Evolutionary conservation across 2,888 invertebrate genomes (phyloP).

Genomic region (Aradus depressus): DNA sequence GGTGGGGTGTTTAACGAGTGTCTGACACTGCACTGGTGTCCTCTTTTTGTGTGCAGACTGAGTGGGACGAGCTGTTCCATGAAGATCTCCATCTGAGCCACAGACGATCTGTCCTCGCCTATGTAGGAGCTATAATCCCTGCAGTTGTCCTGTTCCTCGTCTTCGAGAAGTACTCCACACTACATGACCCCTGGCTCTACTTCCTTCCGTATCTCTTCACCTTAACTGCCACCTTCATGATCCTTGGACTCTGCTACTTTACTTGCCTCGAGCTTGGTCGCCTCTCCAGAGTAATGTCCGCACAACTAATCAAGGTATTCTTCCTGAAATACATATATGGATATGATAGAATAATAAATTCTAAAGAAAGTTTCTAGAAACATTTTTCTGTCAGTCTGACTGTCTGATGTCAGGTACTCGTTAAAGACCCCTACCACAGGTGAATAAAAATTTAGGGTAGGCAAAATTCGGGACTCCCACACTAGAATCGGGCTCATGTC

Average conservation of each 20-base stretch:
- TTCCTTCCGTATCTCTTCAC: slow-evolving; percentile 21
- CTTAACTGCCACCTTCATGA: slow-evolving; percentile 12
- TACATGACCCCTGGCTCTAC: slow-evolving; percentile 20
- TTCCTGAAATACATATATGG: too few relatives aligned
- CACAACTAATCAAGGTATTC: slow-evolving; percentile 9
- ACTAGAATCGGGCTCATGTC: too few relatives aligned
- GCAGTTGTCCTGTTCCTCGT: slow-evolving; percentile 10
- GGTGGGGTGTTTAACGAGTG: too few relatives aligned
- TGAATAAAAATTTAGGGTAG: too few relatives aligned
- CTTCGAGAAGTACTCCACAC: slow-evolving; percentile 20
- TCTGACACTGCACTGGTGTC: too few relatives aligned
- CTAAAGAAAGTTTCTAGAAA: too few relatives aligned
- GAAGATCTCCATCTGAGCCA: slow-evolving; percentile 13
- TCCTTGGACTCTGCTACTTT: slow-evolving; percentile 14
- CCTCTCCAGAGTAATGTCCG: slow-evolving; percentile 8
- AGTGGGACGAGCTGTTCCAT: slow-evolving; percentile 15
- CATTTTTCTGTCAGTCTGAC: too few relatives aligned
- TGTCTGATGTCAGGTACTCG: too few relatives aligned
- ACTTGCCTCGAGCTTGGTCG: slow-evolving; percentile 17
- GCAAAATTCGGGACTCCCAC: too few relatives aligned
- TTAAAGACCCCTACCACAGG: too few relatives aligned
- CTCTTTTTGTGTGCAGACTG: slow-evolving; percentile 14
- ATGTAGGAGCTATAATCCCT: not conserved
- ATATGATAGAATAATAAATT: too few relatives aligned
- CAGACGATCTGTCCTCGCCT: not conserved